A percentile compares a stretch with the other conserved stretches of the same genome.
These are phyloP conservation scores for Pseudomugil gertrudae DNA, from an alignment of 2,797 vertebrate species.

Conservation along the genomic window DNA sequence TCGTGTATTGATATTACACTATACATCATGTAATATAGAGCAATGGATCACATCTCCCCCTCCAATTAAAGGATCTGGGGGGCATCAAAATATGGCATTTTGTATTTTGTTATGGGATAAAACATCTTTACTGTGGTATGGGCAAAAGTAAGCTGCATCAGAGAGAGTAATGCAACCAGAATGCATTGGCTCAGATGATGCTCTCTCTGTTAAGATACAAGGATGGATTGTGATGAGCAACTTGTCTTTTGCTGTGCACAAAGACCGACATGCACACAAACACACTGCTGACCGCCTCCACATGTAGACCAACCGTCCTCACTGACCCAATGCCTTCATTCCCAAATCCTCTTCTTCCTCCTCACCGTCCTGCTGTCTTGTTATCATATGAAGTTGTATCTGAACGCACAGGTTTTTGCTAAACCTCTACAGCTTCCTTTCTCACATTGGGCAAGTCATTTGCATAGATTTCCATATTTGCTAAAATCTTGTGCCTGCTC, in stretches of 20 bases:
- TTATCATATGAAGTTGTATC: constrained; percentile 46
- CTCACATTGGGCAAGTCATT: constrained; percentile 32
- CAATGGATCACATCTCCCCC: no score
- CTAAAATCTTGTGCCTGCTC: constrained; percentile 39
- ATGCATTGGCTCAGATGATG: constrained; percentile 31
- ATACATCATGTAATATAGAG: no score
- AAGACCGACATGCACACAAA: constrained; percentile 32
- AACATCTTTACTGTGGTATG: constrained; percentile 6
- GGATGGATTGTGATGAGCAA: background rate
- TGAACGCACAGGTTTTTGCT: constrained; percentile 19
- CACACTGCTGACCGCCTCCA: constrained; percentile 36
- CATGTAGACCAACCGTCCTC: constrained; percentile 49
- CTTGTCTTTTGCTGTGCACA: constrained; percentile 13
- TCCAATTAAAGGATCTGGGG: no score
- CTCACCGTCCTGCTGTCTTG: constrained; percentile 23
- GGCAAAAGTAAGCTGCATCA: constrained; percentile 12
- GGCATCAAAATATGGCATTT: no score
- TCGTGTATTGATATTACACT: no score
- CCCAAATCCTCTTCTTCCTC: constrained; percentile 22
- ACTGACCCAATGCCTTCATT: constrained; percentile 59
- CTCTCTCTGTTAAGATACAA: constrained; percentile 18
- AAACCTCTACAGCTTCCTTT: constrained; percentile 27
- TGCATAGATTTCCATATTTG: constrained; percentile 68
- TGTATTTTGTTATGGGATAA: background rate
- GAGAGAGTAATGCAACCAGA: constrained; percentile 24